A percentile compares a stretch with the other conserved stretches of the same genome.
phyloP scores from a whole-genome alignment of 2,113 vertebrate species.

The Gallinago jamesoni region DNA sequence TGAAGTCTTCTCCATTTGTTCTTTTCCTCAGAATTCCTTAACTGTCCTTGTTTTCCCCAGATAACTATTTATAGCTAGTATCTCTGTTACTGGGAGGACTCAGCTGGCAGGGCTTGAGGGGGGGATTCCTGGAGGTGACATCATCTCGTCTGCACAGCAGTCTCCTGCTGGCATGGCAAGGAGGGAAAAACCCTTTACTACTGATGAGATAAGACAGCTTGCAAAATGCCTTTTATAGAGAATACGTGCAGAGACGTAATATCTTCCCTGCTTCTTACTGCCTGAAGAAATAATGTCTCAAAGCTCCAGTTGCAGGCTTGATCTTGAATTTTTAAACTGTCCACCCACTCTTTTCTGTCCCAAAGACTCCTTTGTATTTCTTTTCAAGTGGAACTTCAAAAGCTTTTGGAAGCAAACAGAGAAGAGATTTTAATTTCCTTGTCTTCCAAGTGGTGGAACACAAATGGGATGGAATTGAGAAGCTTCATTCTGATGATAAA shows the following conservation, averaged over 20 bases:
- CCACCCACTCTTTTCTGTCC: not conserved
- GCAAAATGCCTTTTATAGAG: conserved; percentile 17
- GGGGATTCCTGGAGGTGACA: conserved; percentile 73
- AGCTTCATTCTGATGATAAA: not conserved
- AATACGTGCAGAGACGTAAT: not conserved
- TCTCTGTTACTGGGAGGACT: conserved; percentile 47
- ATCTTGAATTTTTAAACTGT: conserved; percentile 17
- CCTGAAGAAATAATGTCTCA: not conserved
- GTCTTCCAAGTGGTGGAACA: not conserved
- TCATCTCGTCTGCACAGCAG: conserved; percentile 46
- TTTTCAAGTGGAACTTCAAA: conserved; percentile 30
- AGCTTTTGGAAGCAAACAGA: not conserved
- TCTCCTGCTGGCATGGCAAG: conserved; percentile 22
- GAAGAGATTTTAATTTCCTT: not conserved
- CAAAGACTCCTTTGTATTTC: not conserved
- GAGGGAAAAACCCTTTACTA: conserved; percentile 14
- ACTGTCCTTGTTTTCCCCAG: conserved; percentile 40
- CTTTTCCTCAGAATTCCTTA: conserved; percentile 1
- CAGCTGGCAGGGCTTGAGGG: conserved; percentile 65
- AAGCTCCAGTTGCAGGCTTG: not conserved
- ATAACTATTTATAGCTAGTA: conserved; percentile 69
- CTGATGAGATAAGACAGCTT: not conserved
- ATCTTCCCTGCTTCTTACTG: not conserved
- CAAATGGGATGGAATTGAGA: not conserved
- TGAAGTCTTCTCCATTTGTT: not conserved